These are phyloP conservation scores for Eleutherodactylus coqui DNA, from an alignment of 2,797 vertebrate genomes.

Conservation along the genomic window DNA sequence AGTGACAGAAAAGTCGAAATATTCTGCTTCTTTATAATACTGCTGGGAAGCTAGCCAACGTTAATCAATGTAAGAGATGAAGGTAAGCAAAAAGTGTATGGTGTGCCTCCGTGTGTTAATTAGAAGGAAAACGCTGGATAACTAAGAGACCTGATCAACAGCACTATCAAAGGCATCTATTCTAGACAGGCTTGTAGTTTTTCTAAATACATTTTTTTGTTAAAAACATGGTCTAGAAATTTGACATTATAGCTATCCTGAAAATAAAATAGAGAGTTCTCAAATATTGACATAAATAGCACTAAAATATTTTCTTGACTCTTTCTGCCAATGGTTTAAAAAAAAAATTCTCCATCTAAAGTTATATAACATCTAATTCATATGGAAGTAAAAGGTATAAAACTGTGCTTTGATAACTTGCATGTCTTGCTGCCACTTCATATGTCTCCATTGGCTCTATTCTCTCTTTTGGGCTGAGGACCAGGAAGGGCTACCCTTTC, in stretches of 20 bases:
- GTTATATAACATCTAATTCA: too few relatives aligned
- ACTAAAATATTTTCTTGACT: too few relatives aligned
- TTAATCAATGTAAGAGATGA: constrained; percentile 54
- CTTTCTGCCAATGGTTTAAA: too few relatives aligned
- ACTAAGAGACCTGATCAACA: constrained; percentile 38
- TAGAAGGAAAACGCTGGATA: constrained; percentile 43
- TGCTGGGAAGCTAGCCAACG: constrained; percentile 53
- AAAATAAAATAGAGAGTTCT: background rate
- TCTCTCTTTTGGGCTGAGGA: too few relatives aligned
- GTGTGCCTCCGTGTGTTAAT: constrained; percentile 49
- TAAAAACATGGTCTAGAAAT: background rate
- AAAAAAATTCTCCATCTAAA: too few relatives aligned
- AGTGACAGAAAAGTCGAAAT: constrained; percentile 27
- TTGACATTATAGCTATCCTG: background rate
- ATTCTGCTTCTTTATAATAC: constrained; percentile 35
- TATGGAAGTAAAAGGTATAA: too few relatives aligned
- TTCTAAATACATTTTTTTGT: background rate
- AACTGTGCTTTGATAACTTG: too few relatives aligned
- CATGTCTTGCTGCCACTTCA: too few relatives aligned
- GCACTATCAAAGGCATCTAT: constrained; percentile 5
- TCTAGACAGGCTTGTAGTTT: background rate
- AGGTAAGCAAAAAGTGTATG: constrained; percentile 30
- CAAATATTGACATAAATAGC: too few relatives aligned
- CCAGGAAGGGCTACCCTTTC: too few relatives aligned
- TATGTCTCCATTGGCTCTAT: too few relatives aligned